These are phyloP conservation scores for Andrena bucephala DNA, from an alignment of 2,888 invertebrate genomes.

Conservation along the genomic window DNA sequence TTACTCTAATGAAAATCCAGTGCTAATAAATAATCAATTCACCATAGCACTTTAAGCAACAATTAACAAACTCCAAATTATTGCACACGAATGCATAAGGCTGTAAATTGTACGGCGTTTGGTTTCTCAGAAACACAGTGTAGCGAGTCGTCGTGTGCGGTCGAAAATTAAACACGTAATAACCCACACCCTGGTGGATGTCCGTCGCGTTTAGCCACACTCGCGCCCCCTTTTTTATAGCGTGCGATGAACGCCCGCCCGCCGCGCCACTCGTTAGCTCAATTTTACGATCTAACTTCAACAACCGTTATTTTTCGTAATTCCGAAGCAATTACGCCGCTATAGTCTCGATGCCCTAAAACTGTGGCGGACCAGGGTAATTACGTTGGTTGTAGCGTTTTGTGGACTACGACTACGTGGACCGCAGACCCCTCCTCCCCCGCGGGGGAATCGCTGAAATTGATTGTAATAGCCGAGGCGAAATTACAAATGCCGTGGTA, in stretches of 20 bases:
- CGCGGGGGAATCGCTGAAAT: slow-evolving; percentile 49
- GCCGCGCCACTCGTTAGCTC: slow-evolving; percentile 79
- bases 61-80: background rate
- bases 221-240: slow-evolving; percentile 74
- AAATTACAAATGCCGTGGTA: slow-evolving; percentile 50
- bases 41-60: no score
- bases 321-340: slow-evolving; percentile 66
- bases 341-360: slow-evolving; percentile 52
- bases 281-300: slow-evolving; percentile 80
- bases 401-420: slow-evolving; percentile 48
- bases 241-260: slow-evolving; percentile 67
- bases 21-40: no score
- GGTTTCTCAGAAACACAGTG: slow-evolving; percentile 18
- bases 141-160: slow-evolving; percentile 72
- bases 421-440: background rate
- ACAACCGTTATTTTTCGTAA: slow-evolving; percentile 71
- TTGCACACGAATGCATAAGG: background rate
- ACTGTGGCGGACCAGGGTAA: slow-evolving; percentile 54
- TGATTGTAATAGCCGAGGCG: slow-evolving; percentile 59
- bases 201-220: slow-evolving; percentile 72
- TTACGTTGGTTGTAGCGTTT: slow-evolving; percentile 62
- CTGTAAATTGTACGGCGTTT: background rate
- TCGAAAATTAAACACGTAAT: slow-evolving; percentile 77
- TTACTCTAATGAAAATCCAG: no score
- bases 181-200: slow-evolving; percentile 71